Evolutionary conservation across 1,140 invertebrate genomes (phyloP).

Genomic region (Eriosoma lanigerum): DNA sequence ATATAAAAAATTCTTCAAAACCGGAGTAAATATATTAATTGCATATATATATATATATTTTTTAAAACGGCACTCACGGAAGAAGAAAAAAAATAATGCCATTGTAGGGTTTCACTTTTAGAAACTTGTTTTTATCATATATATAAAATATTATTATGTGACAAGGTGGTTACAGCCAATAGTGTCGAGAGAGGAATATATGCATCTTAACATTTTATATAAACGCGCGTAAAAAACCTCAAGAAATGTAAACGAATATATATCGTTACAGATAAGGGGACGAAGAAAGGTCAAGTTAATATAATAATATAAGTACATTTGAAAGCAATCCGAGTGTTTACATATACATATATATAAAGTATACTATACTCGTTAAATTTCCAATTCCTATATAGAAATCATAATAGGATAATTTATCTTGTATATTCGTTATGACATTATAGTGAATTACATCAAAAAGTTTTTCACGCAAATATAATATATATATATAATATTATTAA

Average conservation of each 20-base stretch:
- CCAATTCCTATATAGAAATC: constrained; percentile 14
- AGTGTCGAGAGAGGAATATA: neutral
- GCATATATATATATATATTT: neutral
- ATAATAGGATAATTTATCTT: neutral
- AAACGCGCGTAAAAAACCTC: neutral
- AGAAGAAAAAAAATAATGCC: constrained; percentile 11
- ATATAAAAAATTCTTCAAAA: neutral
- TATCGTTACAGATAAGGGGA: neutral
- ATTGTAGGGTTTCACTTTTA: constrained; percentile 21
- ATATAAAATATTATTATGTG: neutral
- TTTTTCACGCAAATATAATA: too few relatives aligned
- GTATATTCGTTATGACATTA: too few relatives aligned
- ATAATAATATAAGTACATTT: neutral
- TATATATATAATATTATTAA: too few relatives aligned
- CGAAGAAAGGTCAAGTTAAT: constrained; percentile 21
- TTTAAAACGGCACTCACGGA: neutral
- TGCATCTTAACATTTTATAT: neutral
- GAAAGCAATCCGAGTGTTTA: constrained; percentile 7
- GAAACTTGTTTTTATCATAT: constrained; percentile 37
- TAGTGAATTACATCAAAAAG: too few relatives aligned
- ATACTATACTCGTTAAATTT: neutral
- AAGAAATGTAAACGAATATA: neutral
- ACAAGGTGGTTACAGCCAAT: neutral
- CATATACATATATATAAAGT: too few relatives aligned
- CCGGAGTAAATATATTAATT: constrained; percentile 14